Percentiles rank a stretch among this genome's conserved stretches.
phyloP scores from a whole-genome alignment of 1,140 invertebrate genomes.

The Drosophila littoralis region DNA sequence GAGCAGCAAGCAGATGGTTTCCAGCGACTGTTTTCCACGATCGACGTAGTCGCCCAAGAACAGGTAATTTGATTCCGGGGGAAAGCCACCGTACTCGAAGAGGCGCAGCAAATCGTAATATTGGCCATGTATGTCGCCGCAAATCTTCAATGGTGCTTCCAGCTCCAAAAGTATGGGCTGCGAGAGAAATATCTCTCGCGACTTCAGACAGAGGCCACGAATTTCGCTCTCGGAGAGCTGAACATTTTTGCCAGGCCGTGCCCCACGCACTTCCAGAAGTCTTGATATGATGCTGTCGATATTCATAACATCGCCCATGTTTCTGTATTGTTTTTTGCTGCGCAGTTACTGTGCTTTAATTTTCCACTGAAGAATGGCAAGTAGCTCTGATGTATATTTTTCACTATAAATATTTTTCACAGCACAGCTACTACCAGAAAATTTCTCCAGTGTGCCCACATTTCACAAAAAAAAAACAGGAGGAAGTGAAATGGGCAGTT shows the following conservation, averaged over 20 bases:
- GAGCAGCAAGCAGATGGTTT: constrained; percentile 96
- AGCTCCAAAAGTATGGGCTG: constrained; percentile 99
- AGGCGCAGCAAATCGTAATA: constrained; percentile 98
- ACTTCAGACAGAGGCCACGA: constrained; percentile 97
- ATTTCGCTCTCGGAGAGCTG: constrained; percentile 98
- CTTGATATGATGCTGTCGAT: constrained; percentile 83
- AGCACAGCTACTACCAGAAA: constrained; percentile 67
- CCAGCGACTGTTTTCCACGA: constrained; percentile 93
- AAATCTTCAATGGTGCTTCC: constrained; percentile 99
- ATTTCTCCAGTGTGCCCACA: constrained; percentile 68
- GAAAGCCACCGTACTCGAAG: constrained; percentile 99
- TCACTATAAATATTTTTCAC: constrained; percentile 76
- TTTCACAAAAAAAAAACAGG: constrained; percentile 39
- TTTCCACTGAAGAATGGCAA: constrained; percentile 59
- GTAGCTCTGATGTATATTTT: constrained; percentile 59
- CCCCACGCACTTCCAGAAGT: constrained; percentile 83
- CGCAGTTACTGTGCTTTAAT: constrained; percentile 51
- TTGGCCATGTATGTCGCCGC: constrained; percentile 99
- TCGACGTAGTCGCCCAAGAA: constrained; percentile 97
- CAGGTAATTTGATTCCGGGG: constrained; percentile 99
- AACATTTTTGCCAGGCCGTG: constrained; percentile 93
- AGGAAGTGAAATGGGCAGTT: constrained; percentile 58
- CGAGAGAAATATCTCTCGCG: constrained; percentile 98
- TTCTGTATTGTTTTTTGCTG: constrained; percentile 57
- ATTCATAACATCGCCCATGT: constrained; percentile 83